Conservation (phyloP, 2,113 vertebrate genomes). For the Rhea americana region DNA sequence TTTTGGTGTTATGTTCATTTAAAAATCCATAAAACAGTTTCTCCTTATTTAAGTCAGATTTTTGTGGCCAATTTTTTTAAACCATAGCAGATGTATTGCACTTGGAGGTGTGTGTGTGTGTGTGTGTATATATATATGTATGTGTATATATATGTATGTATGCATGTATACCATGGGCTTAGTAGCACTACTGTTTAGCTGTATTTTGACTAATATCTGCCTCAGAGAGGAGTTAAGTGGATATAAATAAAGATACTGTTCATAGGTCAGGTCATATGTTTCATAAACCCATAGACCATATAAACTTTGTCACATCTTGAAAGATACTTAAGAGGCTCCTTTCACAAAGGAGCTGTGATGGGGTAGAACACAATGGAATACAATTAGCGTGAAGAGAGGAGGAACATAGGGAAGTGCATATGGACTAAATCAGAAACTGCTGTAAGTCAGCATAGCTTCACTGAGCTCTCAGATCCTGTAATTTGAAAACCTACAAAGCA, state of each 20-base stretch:
- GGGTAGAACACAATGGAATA: accelerated
- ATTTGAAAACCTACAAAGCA: not conserved
- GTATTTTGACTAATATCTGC: not conserved
- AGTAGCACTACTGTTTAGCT: not conserved
- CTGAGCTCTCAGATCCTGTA: not conserved
- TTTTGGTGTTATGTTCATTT: not conserved
- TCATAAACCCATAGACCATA: not conserved
- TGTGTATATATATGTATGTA: too few species aligned
- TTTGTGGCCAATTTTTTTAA: not conserved
- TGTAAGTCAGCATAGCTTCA: accelerated
- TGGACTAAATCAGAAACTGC: accelerated
- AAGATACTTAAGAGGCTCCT: accelerated
- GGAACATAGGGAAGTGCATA: accelerated
- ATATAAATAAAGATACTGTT: not conserved
- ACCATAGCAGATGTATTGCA: not conserved
- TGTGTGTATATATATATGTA: too few species aligned
- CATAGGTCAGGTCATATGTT: not conserved
- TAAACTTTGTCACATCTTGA: not conserved
- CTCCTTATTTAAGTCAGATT: not conserved
- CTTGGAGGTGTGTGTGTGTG: not conserved
- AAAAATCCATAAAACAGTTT: not conserved
- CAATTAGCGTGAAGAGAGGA: not conserved
- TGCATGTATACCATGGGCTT: not conserved
- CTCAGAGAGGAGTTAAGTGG: not conserved
- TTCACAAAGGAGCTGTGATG: not conserved